These are phyloP conservation scores for Tenebrio molitor DNA, from an alignment of 1,140 invertebrate species.

Conservation along the genomic window DNA sequence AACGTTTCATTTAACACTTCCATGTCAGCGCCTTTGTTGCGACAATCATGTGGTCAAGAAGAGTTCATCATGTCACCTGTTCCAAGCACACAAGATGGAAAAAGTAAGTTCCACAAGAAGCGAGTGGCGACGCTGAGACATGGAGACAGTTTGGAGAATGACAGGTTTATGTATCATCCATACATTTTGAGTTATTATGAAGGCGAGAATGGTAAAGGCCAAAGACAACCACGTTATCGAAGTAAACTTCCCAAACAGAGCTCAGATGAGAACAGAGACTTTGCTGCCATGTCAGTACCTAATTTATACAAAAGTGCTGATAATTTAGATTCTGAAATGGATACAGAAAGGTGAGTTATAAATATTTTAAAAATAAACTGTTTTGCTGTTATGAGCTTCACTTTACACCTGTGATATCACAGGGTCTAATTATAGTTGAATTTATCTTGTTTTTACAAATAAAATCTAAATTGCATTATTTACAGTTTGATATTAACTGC, in stretches of 20 bases:
- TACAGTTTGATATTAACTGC: too few relatives aligned
- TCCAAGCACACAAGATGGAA: not conserved
- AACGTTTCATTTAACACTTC: constrained; percentile 8
- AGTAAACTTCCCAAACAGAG: not conserved
- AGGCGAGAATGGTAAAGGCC: not conserved
- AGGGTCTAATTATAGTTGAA: too few relatives aligned
- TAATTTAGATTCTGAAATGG: constrained; percentile 59
- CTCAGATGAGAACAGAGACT: constrained; percentile 49
- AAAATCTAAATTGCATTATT: too few relatives aligned
- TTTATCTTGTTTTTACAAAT: too few relatives aligned
- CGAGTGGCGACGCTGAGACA: not conserved
- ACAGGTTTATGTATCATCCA: constrained; percentile 5
- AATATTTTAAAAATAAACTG: too few relatives aligned
- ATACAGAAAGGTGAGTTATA: constrained; percentile 58
- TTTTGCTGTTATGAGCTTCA: too few relatives aligned
- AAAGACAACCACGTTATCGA: not conserved
- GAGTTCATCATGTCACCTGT: not conserved
- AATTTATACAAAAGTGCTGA: constrained; percentile 61
- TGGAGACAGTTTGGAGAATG: constrained; percentile 22
- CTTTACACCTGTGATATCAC: not conserved
- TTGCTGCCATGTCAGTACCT: constrained; percentile 61
- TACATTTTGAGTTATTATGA: constrained; percentile 15
- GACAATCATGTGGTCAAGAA: not conserved
- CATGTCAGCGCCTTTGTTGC: constrained; percentile 7
- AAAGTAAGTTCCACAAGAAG: constrained; percentile 1